Evolutionary conservation across 2,113 vertebrate species (phyloP), one percentile per base, ranked within the genome.

Genomic region (Pithys albifrons): DNA sequence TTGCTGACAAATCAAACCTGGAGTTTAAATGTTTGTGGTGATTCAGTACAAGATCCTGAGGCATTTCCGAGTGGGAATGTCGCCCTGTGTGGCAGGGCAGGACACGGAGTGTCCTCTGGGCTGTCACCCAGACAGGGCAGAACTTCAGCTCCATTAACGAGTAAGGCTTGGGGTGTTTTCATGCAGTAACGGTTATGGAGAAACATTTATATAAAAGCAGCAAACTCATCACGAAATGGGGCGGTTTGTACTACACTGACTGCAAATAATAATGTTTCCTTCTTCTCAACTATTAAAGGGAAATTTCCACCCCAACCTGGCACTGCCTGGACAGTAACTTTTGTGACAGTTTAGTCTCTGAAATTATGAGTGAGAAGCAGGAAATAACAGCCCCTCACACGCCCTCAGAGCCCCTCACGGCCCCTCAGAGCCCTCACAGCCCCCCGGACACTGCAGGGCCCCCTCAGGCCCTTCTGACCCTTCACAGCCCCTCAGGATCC

Each of bases 21-120:
- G 43, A 74, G 81, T 92, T 96, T 84, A 92, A 94, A 89, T 90
- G 25, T 77, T 93, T 95, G 74, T 61, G 55, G 54, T 33, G 70
- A 74, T 80, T 77, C 70, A 58, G 35, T 23, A 17, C 14, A 13
- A 89, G 83, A 49, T 29, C 69, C 64, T 73, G 46, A 78, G 61
- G 18, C 49, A 64, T 70, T 93, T 94, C 57, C 0, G 19, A 67
- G 41, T 85, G 61, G 35, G 94, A 93, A 95, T 57, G 43, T 35
- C 22, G 7, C 55, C 58, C 5, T 87, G 52, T 33, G 33, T 92
- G 41, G 6, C 65, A 81, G 57, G 37, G 17, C 20, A 91, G 9
- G 29, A 62, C 7, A 75, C 31, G 20, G 69, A 90, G 43, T 10
- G 2, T 55, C 13, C 83, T 80, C 59, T 67, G 2, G 35, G 28